Percentiles rank a stretch among this genome's conserved stretches.
Conservation (phyloP, 1,140 invertebrate species). For the Brachionus rubens region DNA sequence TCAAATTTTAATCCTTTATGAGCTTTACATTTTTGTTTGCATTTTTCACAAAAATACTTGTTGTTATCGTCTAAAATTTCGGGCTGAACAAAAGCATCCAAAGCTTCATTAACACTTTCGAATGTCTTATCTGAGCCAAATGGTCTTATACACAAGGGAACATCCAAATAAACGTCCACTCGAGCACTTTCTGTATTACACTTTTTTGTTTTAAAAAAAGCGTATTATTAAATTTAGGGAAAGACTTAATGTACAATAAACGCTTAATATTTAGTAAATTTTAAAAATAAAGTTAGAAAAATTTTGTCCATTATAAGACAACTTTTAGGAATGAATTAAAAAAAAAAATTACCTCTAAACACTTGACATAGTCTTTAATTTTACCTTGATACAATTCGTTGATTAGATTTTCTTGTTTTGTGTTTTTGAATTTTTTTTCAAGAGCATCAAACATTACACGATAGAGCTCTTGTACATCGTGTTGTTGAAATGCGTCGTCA, state of each 20-base stretch:
- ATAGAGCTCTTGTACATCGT: conserved; percentile 82
- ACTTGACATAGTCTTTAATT: conserved; percentile 80
- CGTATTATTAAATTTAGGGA: background rate
- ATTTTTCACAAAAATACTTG: conserved; percentile 95
- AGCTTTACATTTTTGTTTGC: conserved; percentile 85
- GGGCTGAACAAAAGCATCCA: conserved; percentile 91
- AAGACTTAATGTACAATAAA: background rate
- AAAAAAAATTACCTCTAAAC: conserved; percentile 71
- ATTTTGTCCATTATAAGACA: too few relatives aligned
- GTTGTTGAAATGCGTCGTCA: conserved; percentile 98
- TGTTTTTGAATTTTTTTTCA: conserved; percentile 98
- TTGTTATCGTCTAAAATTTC: conserved; percentile 98
- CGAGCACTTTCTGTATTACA: conserved; percentile 79
- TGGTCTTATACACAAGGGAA: conserved; percentile 79
- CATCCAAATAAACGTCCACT: conserved; percentile 80
- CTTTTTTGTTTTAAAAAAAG: conserved; percentile 51
- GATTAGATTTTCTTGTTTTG: conserved; percentile 92
- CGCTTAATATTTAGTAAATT: background rate
- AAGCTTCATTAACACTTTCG: conserved; percentile 71
- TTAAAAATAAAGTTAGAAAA: too few relatives aligned
- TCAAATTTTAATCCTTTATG: conserved; percentile 97
- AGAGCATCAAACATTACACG: conserved; percentile 86
- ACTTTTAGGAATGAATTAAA: background rate
- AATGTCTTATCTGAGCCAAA: conserved; percentile 76
- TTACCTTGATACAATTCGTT: conserved; percentile 96